phyloP scores from a whole-genome alignment of 1,140 invertebrate species.

The Brachionus paranguensis region DNA sequence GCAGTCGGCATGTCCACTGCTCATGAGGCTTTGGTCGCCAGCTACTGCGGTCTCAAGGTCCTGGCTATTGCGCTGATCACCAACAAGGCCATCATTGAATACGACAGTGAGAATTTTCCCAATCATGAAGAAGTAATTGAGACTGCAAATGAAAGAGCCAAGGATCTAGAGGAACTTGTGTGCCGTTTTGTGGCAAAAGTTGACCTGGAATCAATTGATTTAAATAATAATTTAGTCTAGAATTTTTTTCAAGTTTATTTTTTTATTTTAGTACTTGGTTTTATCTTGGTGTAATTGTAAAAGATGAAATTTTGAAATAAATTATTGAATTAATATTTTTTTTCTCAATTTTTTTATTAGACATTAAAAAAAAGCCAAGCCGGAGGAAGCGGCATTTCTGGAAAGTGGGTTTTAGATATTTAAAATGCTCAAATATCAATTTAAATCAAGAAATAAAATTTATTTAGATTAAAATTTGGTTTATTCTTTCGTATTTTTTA shows the following conservation, averaged over 20 bases:
- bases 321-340: no score
- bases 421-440: no score
- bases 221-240: neutral
- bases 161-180: neutral
- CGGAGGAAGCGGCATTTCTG: no score
- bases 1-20: conserved; percentile 89
- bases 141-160: conserved; percentile 64
- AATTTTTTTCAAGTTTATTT: neutral
- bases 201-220: neutral
- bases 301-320: neutral
- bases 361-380: no score
- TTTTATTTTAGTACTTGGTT: neutral
- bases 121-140: conserved; percentile 84
- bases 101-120: conserved; percentile 67
- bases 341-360: no score
- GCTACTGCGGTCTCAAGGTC: conserved; percentile 80
- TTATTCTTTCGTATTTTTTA: no score
- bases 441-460: no score
- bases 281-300: neutral
- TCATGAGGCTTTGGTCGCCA: conserved; percentile 77
- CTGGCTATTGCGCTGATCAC: conserved; percentile 87
- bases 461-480: no score
- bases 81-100: conserved; percentile 75
- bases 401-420: no score
- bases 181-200: neutral